Conservation (phyloP, 2,797 vertebrate genomes). For the Tragopan temminckii region DNA sequence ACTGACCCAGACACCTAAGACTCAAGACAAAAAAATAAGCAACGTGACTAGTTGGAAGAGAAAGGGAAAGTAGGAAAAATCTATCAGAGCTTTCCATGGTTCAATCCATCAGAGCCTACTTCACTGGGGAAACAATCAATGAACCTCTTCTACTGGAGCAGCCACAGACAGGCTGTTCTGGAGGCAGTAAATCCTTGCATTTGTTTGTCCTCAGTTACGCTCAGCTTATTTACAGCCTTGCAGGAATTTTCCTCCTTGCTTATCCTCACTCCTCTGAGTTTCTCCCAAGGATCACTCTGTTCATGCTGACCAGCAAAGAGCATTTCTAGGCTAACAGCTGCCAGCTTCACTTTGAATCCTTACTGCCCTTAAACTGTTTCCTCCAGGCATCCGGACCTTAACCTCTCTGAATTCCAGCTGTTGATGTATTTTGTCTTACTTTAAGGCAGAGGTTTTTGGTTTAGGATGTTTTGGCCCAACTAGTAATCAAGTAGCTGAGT, state of each 20-base stretch:
- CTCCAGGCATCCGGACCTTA: neutral
- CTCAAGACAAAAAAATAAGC: slow-evolving; percentile 36
- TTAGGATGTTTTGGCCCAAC: neutral
- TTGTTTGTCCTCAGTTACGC: neutral
- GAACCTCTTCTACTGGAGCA: slow-evolving; percentile 50
- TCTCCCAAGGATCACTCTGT: slow-evolving; percentile 11
- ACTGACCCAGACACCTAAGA: slow-evolving; percentile 16
- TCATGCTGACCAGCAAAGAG: neutral
- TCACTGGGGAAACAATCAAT: slow-evolving; percentile 62
- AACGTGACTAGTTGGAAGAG: slow-evolving; percentile 41
- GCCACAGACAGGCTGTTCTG: neutral
- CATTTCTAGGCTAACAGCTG: neutral
- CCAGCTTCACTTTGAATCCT: slow-evolving; percentile 24
- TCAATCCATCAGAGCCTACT: slow-evolving; percentile 56
- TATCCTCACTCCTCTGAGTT: neutral
- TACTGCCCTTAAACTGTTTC: slow-evolving; percentile 33
- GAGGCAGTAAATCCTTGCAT: slow-evolving; percentile 41
- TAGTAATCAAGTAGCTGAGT: neutral
- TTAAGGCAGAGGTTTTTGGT: slow-evolving; percentile 9
- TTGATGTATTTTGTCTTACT: neutral
- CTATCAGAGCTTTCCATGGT: slow-evolving; percentile 63
- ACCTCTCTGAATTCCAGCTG: slow-evolving; percentile 35
- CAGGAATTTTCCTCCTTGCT: neutral
- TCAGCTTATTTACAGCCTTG: slow-evolving; percentile 27
- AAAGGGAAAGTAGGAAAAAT: slow-evolving; percentile 63